Percentiles rank a stretch among this genome's conserved stretches.
These are phyloP conservation scores for Myopa testacea DNA, from an alignment of 2,888 invertebrate genomes.

Conservation along the genomic window DNA sequence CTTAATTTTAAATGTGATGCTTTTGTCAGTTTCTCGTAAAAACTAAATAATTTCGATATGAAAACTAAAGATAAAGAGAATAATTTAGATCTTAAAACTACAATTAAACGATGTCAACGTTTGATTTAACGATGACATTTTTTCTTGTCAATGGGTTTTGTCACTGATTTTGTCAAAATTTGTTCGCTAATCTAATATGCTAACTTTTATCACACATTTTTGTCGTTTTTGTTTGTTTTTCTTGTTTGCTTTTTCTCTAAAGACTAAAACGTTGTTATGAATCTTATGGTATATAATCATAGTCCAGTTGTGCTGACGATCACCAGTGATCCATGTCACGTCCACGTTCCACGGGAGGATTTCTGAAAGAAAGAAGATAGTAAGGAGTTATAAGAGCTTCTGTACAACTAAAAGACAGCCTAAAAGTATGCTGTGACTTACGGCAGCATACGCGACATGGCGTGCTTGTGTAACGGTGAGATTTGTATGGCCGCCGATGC, in stretches of 20 bases:
- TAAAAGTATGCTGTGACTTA: constrained; percentile 53
- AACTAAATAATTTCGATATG: not conserved
- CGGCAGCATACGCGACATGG: constrained; percentile 67
- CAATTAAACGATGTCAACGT: not conserved
- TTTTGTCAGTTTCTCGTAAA: no score
- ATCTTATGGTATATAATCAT: not conserved
- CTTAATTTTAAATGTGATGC: no score
- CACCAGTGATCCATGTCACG: constrained; percentile 67
- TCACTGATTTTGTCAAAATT: not conserved
- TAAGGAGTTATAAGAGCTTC: not conserved
- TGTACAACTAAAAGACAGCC: not conserved
- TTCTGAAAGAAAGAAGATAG: constrained; percentile 53
- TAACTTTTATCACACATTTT: constrained; percentile 57
- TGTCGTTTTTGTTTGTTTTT: constrained; percentile 48
- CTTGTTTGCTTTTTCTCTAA: constrained; percentile 5
- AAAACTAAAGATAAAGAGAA: not conserved
- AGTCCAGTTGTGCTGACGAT: constrained; percentile 44
- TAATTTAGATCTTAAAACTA: constrained; percentile 9
- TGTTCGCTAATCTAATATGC: constrained; percentile 13
- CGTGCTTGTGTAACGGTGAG: constrained; percentile 66
- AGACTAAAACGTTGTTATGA: not conserved
- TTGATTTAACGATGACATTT: not conserved
- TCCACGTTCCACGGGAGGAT: constrained; percentile 66
- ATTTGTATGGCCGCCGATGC: constrained; percentile 70
- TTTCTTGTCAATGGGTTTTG: not conserved